Evolutionary conservation across 2,113 vertebrate species (phyloP), one percentile per base, ranked within the genome.

Genomic region (Apodemus speciosus): DNA sequence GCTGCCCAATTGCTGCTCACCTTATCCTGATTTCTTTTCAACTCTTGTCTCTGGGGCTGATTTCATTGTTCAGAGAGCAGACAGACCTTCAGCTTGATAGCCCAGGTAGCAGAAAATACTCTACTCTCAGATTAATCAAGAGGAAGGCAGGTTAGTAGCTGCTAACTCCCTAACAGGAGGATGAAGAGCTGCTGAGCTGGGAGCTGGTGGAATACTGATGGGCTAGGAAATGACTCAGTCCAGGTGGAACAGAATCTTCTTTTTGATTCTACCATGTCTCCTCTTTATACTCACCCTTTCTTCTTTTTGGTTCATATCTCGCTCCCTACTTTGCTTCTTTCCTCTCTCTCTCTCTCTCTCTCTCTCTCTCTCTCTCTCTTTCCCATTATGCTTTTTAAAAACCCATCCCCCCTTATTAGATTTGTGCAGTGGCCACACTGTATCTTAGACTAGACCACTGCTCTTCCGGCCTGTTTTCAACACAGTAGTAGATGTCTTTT

Each of bases 1-100:
- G 21, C 64, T 83, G 66, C 60, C 91, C 89, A 85, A 90, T 95
- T 97, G 95, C 62, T 75, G 75, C 76, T 85, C 88, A 58, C 73
- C 11, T 88, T 75, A 92, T 71, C 38, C 72, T 95, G 46, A 96
- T 85, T 95, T 95, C 56, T 88, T 90, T 96, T 94, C 80, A 43
- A 21, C n/a, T 86, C 35, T 60, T 83, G 68, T 94, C 88, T 60
- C 91, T 92, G 92, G 86, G 72, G 81, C n/a, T 93, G 51, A 79
- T 88, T 90, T 94, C 32, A 14, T 94, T 92, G 85, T 90, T 93
- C 60, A 84, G 75, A 94, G 64, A 88, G 32, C 20, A 86, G 92
- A 89, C 16, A 92, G 16, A 60, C 21, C 18, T 69, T 53, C 10
- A 86, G 46, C 30, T 75, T 46, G 73, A 71, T 40, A 56, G 64